phyloP scores from a whole-genome alignment of 2,797 vertebrate species.

The Tenualosa thibaudeaui region DNA sequence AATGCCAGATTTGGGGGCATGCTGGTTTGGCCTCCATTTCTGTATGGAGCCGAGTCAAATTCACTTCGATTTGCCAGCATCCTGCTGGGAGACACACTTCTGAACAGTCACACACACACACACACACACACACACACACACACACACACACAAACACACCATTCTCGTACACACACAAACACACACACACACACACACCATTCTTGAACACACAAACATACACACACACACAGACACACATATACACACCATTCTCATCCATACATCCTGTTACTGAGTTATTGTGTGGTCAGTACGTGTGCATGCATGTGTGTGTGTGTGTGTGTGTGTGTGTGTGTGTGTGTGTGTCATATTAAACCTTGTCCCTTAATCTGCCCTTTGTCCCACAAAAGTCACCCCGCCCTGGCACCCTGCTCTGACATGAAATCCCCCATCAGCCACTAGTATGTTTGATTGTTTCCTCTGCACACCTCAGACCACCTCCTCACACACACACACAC shows the following conservation, averaged over 20 bases:
- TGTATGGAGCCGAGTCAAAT: neutral
- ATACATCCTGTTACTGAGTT: no score
- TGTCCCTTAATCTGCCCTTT: neutral
- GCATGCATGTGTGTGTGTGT: neutral
- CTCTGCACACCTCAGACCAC: neutral
- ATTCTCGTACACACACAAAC: no score
- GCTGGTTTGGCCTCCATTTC: neutral
- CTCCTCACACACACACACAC: neutral
- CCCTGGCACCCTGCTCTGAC: neutral
- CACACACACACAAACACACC: neutral
- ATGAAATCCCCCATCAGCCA: neutral
- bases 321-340: neutral
- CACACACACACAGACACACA: no score
- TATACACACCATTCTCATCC: no score
- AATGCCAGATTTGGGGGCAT: neutral
- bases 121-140: slow-evolving; percentile 41
- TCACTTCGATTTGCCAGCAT: neutral
- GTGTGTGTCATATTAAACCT: neutral
- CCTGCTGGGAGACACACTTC: slow-evolving; percentile 33
- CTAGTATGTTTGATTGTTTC: neutral
- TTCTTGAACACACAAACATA: no score
- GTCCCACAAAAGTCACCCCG: neutral
- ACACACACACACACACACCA: no score
- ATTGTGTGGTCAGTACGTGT: neutral
- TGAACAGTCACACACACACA: slow-evolving; percentile 38